Conservation (phyloP, 1,140 invertebrate species). For the Caerostris extrusa region DNA sequence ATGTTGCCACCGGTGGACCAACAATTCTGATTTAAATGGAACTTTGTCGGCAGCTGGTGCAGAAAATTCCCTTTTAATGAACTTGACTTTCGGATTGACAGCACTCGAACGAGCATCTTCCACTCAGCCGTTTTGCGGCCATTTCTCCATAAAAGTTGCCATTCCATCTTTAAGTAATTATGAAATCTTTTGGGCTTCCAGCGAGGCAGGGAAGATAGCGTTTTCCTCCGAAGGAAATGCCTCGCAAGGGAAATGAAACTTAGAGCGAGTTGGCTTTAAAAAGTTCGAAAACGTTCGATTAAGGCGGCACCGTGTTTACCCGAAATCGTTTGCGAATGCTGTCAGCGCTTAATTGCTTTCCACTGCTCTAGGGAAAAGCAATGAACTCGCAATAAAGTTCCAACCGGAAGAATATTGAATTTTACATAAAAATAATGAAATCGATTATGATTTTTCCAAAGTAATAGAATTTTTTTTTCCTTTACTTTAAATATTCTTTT, state of each 20-base stretch:
- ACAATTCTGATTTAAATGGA: neutral
- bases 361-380: neutral
- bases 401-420: neutral
- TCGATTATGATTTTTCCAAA: neutral
- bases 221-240: neutral
- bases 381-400: neutral
- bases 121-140: neutral
- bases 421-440: neutral
- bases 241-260: slow-evolving; percentile 2
- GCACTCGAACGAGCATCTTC: neutral
- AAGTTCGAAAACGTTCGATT: slow-evolving; percentile 7
- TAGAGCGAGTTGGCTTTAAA: slow-evolving; percentile 26
- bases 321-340: neutral
- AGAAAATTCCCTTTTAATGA: neutral
- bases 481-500: neutral
- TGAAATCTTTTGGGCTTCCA: neutral
- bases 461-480: neutral
- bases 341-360: neutral
- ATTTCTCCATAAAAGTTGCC: neutral
- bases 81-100: neutral
- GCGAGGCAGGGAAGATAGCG: neutral
- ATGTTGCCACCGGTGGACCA: neutral
- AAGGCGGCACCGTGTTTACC: neutral
- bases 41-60: neutral
- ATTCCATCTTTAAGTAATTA: neutral